phyloP scores from a whole-genome alignment of 2,888 invertebrate species.

The Agrotis puta region DNA sequence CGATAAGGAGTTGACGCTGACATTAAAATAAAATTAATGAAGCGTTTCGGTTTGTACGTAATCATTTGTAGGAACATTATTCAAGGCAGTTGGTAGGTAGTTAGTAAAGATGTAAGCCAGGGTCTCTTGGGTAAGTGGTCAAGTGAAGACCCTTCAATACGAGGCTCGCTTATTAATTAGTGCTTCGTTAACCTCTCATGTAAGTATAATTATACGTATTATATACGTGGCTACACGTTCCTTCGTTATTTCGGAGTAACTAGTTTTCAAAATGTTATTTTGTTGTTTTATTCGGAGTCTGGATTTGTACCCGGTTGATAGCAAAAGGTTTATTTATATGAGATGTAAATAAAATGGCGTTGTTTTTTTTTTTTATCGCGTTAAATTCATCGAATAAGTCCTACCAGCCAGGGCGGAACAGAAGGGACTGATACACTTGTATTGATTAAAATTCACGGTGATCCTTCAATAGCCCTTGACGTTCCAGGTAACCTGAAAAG shows the following conservation, averaged over 20 bases:
- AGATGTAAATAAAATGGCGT: no score
- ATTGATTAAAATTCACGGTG: no score
- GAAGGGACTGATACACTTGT: no score
- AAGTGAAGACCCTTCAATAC: slow-evolving; percentile 36
- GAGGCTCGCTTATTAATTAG: slow-evolving; percentile 32
- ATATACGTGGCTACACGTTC: not conserved
- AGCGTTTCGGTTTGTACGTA: slow-evolving; percentile 36
- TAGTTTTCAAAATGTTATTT: not conserved
- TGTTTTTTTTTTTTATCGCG: no score
- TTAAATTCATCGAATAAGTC: no score
- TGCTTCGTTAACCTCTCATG: slow-evolving; percentile 15
- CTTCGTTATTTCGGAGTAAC: not conserved
- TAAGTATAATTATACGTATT: slow-evolving; percentile 3
- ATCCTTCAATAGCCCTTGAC: no score
- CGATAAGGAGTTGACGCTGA: slow-evolving; percentile 44
- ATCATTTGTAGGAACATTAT: slow-evolving; percentile 34
- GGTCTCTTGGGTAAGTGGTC: slow-evolving; percentile 10
- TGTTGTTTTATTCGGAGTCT: no score
- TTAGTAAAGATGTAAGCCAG: slow-evolving; percentile 21
- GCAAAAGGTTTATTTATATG: no score
- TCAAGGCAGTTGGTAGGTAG: slow-evolving; percentile 17
- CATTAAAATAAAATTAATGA: slow-evolving; percentile 55
- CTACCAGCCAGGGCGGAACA: no score
- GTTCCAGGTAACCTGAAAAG: no score
- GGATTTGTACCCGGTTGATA: no score